phyloP scores from a whole-genome alignment of 2,797 vertebrate genomes.

The Gastrophryne carolinensis region DNA sequence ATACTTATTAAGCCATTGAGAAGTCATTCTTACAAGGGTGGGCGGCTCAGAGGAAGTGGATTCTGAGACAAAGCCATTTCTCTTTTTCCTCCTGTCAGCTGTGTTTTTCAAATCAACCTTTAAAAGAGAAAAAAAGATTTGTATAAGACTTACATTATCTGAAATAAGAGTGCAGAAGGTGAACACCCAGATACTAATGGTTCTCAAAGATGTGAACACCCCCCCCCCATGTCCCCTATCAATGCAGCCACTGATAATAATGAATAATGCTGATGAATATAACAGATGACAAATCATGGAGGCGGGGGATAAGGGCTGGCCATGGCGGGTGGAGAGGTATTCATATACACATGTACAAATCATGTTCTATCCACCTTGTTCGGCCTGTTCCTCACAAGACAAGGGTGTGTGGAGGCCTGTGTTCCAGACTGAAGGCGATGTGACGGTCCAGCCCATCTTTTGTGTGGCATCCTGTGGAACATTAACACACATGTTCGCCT shows the following conservation, averaged over 20 bases:
- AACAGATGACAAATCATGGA: background rate
- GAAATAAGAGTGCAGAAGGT: background rate
- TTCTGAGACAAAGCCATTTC: conserved; percentile 38
- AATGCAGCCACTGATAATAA: background rate
- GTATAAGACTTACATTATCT: background rate
- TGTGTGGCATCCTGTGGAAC: conserved; percentile 5
- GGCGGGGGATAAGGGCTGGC: background rate
- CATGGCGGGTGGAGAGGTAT: background rate
- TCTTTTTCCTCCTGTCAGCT: conserved; percentile 3
- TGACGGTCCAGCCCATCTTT: background rate
- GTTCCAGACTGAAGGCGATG: background rate
- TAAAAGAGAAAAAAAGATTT: background rate
- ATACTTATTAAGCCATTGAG: too few species aligned
- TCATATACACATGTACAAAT: background rate
- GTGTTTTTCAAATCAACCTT: conserved; percentile 32
- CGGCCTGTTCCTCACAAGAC: conserved; percentile 1
- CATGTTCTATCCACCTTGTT: background rate
- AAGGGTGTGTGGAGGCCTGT: conserved; percentile 7
- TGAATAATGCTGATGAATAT: background rate
- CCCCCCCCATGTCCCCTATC: background rate
- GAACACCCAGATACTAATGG: too few species aligned
- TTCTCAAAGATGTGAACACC: too few species aligned
- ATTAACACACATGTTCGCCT: background rate
- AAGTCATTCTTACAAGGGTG: conserved; percentile 29
- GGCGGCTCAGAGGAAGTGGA: conserved; percentile 7